Conservation (phyloP, 2,113 vertebrate species). For the Phainopepla nitens region DNA sequence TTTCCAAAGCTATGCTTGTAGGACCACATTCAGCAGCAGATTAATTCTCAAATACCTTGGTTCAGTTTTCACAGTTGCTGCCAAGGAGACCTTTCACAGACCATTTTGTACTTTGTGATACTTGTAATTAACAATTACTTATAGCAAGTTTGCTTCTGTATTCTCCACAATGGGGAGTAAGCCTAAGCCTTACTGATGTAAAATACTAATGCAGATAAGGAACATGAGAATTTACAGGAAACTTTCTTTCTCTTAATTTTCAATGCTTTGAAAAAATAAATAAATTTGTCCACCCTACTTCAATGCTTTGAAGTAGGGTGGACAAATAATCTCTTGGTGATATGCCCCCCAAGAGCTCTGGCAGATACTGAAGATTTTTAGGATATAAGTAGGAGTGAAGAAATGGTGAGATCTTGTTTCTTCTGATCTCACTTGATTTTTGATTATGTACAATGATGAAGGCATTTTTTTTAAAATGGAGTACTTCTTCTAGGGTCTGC, state of each 20-base stretch:
- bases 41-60: slow-evolving; percentile 84
- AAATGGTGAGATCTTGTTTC: neutral
- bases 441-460: neutral
- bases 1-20: slow-evolving; percentile 80
- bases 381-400: neutral
- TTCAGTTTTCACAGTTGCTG: slow-evolving; percentile 80
- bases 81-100: slow-evolving; percentile 67
- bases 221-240: neutral
- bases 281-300: too few species aligned
- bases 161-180: neutral
- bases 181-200: neutral
- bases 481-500: neutral
- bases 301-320: neutral
- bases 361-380: neutral
- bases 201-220: neutral
- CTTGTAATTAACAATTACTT: slow-evolving; percentile 61
- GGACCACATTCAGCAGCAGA: slow-evolving; percentile 82
- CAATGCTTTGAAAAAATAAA: neutral
- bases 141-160: neutral
- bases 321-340: neutral
- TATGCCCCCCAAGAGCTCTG: neutral
- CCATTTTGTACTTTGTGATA: slow-evolving; percentile 22
- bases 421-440: neutral
- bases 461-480: neutral
- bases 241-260: neutral